Conservation (phyloP, 1,140 invertebrate species). For the Drosophila novamexicana region DNA sequence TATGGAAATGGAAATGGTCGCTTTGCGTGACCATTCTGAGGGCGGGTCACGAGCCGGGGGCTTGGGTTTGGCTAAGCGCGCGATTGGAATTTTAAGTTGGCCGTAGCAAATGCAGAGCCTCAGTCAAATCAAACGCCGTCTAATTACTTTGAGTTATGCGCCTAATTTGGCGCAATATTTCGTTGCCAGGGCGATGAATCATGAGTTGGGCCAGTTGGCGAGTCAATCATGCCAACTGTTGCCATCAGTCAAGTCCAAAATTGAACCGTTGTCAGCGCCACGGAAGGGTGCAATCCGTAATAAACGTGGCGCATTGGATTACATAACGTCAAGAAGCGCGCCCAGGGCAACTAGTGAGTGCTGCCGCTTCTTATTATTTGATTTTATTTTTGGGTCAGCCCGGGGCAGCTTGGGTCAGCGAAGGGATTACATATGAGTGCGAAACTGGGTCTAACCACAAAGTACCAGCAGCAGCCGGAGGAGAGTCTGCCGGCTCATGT, state of each 20-base stretch:
- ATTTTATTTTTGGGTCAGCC: conserved; percentile 26
- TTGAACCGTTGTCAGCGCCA: conserved; percentile 48
- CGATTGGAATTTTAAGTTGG: conserved; percentile 57
- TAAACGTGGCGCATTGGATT: conserved; percentile 60
- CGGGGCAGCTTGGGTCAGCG: conserved; percentile 47
- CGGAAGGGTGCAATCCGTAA: conserved; percentile 55
- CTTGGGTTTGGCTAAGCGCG: conserved; percentile 2
- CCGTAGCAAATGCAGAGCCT: conserved; percentile 40
- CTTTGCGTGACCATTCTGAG: conserved; percentile 62
- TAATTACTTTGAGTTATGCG: conserved; percentile 76
- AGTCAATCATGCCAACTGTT: conserved; percentile 81
- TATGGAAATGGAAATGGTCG: conserved; percentile 70
- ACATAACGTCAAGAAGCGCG: conserved; percentile 61
- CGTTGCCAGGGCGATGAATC: conserved; percentile 70
- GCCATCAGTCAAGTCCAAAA: conserved; percentile 72
- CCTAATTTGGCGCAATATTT: conserved; percentile 64
- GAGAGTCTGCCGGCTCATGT: conserved; percentile 28
- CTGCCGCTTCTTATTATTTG: not conserved
- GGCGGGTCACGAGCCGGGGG: conserved; percentile 18
- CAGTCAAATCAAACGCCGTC: conserved; percentile 29
- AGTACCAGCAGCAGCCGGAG: conserved; percentile 20
- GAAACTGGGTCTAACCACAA: conserved; percentile 50
- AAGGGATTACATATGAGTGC: conserved; percentile 35
- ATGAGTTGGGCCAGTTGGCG: conserved; percentile 44
- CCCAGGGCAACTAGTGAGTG: conserved; percentile 20